Conservation (phyloP, 2,113 vertebrate genomes). For the Butorides virescens region DNA sequence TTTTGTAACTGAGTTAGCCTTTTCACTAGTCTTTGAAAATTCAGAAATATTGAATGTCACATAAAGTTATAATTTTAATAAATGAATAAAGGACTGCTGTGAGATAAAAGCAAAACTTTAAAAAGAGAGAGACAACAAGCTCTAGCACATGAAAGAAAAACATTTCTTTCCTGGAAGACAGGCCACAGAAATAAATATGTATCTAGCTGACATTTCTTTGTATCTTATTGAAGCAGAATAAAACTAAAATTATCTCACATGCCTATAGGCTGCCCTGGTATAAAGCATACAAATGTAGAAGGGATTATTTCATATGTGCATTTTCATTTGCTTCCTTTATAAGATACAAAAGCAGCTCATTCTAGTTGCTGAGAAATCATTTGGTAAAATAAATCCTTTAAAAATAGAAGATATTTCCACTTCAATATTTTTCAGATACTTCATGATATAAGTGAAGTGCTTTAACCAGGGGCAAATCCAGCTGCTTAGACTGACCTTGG, state of each 20-base stretch:
- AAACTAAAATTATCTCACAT: constrained; percentile 23
- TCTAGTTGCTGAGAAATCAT: neutral
- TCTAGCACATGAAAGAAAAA: neutral
- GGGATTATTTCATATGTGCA: neutral
- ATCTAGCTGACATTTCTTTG: constrained; percentile 27
- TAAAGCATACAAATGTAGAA: neutral
- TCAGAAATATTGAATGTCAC: neutral
- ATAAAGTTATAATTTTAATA: neutral
- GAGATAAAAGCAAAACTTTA: neutral
- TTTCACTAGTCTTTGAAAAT: neutral
- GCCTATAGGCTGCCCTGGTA: neutral
- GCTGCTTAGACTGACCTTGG: neutral
- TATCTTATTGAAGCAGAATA: constrained; percentile 25
- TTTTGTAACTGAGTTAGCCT: neutral
- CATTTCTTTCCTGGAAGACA: neutral
- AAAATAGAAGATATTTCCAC: constrained; percentile 16
- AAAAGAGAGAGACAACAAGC: neutral
- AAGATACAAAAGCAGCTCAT: neutral
- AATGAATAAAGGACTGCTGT: neutral
- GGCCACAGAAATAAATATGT: neutral
- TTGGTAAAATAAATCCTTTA: neutral
- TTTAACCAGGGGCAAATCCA: constrained; percentile 1
- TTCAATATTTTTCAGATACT: neutral
- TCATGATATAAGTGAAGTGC: neutral
- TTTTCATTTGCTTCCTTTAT: constrained; percentile 29